Conservation (phyloP, 2,113 vertebrate species). For the Leptodactylus fuscus region DNA sequence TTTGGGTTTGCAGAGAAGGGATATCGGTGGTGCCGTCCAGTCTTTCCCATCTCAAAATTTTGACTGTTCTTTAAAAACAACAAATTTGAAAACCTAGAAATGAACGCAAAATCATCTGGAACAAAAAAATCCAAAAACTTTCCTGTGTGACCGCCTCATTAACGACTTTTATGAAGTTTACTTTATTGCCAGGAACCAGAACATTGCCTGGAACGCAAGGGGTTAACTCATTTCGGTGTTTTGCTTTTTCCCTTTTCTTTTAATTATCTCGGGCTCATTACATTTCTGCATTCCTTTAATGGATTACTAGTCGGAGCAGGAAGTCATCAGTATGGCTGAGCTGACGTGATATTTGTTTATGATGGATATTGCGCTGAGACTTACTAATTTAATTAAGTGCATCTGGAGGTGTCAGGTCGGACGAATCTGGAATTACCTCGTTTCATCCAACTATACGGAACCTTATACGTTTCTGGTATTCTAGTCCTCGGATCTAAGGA, state of each 20-base stretch:
- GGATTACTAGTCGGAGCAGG: neutral
- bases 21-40: too few species aligned
- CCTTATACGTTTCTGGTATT: neutral
- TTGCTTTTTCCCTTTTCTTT: neutral
- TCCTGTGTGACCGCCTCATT: neutral
- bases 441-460: neutral
- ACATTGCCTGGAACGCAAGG: neutral
- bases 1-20: too few species aligned
- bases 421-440: neutral
- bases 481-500: neutral
- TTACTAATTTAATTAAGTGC: neutral
- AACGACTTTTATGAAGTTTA: neutral
- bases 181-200: neutral
- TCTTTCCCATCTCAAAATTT: too few species aligned
- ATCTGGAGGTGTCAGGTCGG: neutral
- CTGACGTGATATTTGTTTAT: neutral
- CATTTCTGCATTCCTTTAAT: conserved; percentile 22
- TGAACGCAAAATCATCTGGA: too few species aligned
- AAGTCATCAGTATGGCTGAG: neutral
- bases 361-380: neutral
- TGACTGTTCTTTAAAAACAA: too few species aligned
- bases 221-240: neutral
- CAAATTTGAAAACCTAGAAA: too few species aligned
- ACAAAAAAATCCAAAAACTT: neutral
- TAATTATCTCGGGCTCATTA: conserved; percentile 25